Percentiles rank a stretch among this genome's conserved stretches.
Conservation (phyloP, 1,140 invertebrate genomes). For the Brachionus koreanus region DNA sequence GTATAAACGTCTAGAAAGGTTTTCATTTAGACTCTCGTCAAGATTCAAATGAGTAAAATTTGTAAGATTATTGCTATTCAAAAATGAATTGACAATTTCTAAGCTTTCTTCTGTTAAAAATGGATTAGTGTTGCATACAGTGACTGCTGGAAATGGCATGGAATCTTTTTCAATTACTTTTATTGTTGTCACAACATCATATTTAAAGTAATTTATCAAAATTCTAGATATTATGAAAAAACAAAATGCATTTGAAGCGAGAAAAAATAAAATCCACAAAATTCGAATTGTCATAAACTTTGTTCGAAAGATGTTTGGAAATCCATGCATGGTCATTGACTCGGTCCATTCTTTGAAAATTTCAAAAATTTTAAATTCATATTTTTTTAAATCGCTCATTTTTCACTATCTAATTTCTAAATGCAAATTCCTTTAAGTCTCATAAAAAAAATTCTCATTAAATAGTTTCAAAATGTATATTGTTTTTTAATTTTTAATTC, state of each 20-base stretch:
- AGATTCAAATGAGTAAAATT: neutral
- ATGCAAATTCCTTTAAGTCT: too few relatives aligned
- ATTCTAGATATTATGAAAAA: neutral
- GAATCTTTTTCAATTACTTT: neutral
- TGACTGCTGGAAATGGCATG: constrained; percentile 15
- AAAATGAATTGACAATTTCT: neutral
- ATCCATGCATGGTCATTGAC: constrained; percentile 14
- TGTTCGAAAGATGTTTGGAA: neutral
- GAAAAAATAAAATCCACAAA: neutral
- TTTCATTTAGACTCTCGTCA: neutral
- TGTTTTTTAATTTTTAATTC: too few relatives aligned
- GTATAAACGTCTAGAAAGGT: neutral
- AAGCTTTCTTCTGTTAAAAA: neutral
- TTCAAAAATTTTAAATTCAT: neutral
- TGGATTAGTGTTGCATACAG: constrained; percentile 1
- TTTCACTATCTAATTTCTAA: too few relatives aligned
- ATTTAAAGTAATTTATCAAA: neutral
- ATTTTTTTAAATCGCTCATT: neutral
- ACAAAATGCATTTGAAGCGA: neutral
- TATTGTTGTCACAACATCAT: constrained; percentile 20
- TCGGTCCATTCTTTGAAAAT: constrained; percentile 1
- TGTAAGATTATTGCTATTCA: neutral
- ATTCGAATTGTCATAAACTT: neutral
- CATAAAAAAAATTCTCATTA: too few relatives aligned
- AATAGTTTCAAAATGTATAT: too few relatives aligned